A percentile compares a stretch with the other conserved stretches of the same genome.
Evolutionary conservation across 2,888 invertebrate species (phyloP).

Genomic region (Drosophila putrida): DNA sequence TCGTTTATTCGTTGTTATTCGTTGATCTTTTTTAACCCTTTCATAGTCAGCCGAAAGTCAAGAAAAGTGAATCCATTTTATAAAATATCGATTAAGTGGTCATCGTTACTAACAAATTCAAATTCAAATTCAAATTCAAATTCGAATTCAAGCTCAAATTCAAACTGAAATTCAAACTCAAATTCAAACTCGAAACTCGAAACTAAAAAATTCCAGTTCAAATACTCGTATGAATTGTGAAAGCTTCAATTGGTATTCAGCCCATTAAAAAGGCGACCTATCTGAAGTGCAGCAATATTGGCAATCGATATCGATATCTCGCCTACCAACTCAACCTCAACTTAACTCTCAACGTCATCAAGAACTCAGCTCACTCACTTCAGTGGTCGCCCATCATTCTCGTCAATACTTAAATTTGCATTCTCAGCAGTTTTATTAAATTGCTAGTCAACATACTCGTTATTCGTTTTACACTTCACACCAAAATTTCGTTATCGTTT

Average conservation of each 20-base stretch:
- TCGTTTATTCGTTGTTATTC: conserved; percentile 39
- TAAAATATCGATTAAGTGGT: conserved; percentile 86
- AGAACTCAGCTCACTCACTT: conserved; percentile 37
- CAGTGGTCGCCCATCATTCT: conserved; percentile 56
- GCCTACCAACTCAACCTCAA: conserved; percentile 11
- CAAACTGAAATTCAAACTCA: conserved; percentile 19
- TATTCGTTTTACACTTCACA: conserved; percentile 68
- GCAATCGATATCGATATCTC: conserved; percentile 31
- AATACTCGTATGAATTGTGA: conserved; percentile 25
- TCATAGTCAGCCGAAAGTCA: conserved; percentile 49
- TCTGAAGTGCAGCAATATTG: conserved; percentile 47
- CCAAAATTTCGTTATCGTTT: conserved; percentile 59
- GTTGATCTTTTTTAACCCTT: conserved; percentile 39
- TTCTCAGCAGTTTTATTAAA: conserved; percentile 71
- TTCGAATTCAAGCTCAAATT: conserved; percentile 20
- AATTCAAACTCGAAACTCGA: conserved; percentile 23
- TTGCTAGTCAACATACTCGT: conserved; percentile 54
- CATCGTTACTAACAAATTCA: conserved; percentile 80
- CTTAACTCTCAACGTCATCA: conserved; percentile 5
- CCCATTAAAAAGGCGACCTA: conserved; percentile 37
- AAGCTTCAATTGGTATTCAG: conserved; percentile 50
- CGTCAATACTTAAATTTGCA: conserved; percentile 72
- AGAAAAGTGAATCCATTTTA: conserved; percentile 62
- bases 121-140: conserved; percentile 31
- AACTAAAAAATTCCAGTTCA: conserved; percentile 16